These are phyloP conservation scores for Rhodeus uyekii DNA, from an alignment of 2,797 vertebrate genomes.

Conservation along the genomic window DNA sequence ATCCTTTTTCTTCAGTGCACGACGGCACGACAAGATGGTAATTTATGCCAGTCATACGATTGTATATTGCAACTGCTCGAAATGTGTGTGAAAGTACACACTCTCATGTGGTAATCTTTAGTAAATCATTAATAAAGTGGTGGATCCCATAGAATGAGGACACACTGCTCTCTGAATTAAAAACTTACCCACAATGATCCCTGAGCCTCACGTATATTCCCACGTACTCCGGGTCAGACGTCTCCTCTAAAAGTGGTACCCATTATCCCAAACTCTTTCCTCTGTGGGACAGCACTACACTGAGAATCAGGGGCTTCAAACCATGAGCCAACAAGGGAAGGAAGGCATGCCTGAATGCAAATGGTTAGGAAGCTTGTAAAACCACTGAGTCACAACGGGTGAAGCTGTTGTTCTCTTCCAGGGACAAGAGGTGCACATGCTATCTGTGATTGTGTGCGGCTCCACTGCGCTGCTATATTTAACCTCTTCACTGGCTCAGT, in stretches of 20 bases:
- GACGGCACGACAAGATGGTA: not conserved
- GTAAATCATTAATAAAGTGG: not conserved
- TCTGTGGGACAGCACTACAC: not conserved
- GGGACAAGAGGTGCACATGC: constrained; percentile 73
- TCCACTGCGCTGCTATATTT: constrained; percentile 87
- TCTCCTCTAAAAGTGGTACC: constrained; percentile 10
- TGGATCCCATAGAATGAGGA: not conserved
- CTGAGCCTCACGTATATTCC: constrained; percentile 19
- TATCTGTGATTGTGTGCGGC: constrained; percentile 68
- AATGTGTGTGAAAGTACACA: not conserved
- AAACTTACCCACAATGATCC: constrained; percentile 50
- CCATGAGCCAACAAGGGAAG: not conserved
- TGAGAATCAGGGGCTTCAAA: constrained; percentile 14
- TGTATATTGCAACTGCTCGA: not conserved
- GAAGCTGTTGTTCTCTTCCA: constrained; percentile 24
- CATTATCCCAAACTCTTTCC: not conserved
- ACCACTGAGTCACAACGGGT: constrained; percentile 7
- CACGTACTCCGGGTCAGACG: not conserved
- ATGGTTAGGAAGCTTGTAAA: not conserved
- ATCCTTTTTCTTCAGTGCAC: not conserved
- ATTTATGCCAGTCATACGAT: too few relatives aligned
- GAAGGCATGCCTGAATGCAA: not conserved
- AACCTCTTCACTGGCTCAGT: constrained; percentile 83
- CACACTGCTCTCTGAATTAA: not conserved
- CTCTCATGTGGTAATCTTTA: not conserved